Percentiles rank a stretch among this genome's conserved stretches.
Evolutionary conservation across 2,113 vertebrate species (phyloP).

Genomic region (Cyanocitta stelleri): DNA sequence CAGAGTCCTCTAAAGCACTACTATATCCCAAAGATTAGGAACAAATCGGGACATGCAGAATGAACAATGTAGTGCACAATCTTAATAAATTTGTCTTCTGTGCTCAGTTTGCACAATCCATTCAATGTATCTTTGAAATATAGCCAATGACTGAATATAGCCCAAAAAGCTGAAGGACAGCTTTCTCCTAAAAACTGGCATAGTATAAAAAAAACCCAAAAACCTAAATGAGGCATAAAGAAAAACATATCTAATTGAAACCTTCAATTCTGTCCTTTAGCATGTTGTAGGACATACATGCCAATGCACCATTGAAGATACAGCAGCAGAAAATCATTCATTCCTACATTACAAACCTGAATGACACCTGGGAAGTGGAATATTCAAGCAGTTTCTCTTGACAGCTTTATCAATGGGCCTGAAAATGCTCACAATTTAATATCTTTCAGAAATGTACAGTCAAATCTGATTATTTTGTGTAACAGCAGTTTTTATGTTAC

Average conservation of each 20-base stretch:
- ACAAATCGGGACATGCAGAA: background rate
- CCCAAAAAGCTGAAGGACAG: background rate
- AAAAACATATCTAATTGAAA: background rate
- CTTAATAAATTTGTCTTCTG: background rate
- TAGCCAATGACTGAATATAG: background rate
- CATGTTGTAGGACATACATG: background rate
- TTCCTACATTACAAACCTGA: background rate
- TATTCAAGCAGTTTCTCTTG: background rate
- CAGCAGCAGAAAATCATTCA: background rate
- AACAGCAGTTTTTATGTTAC: background rate
- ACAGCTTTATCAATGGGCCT: background rate
- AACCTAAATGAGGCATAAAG: background rate
- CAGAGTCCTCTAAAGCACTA: background rate
- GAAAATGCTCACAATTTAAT: background rate
- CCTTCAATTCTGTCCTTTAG: background rate
- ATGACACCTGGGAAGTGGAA: background rate
- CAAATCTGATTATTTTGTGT: background rate
- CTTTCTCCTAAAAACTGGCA: background rate
- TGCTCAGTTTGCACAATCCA: background rate
- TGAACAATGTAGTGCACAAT: background rate
- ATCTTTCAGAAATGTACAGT: background rate
- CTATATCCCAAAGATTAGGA: background rate
- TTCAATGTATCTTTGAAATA: background rate
- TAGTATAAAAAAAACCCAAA: background rate
- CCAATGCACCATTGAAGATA: background rate